A percentile compares a stretch with the other conserved stretches of the same genome.
Evolutionary conservation across 2,888 invertebrate genomes (phyloP).

Genomic region (Amiota mariae): DNA sequence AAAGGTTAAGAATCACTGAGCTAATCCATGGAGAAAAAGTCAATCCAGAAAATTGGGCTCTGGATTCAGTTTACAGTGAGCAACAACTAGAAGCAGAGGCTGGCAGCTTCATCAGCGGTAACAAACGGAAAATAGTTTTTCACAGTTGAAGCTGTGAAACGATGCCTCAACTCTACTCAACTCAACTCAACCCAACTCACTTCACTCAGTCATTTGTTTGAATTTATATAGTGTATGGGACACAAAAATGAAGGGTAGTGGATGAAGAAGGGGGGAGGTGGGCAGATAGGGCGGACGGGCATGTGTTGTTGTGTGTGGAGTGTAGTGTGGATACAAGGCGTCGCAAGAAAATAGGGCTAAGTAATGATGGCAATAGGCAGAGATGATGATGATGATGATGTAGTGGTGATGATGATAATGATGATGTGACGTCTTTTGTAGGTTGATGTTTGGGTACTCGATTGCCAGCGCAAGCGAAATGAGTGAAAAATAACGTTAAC

Average conservation of each 20-base stretch:
- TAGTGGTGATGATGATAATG: too few relatives aligned
- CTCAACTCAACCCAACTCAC: background rate
- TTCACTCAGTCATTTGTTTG: constrained; percentile 26
- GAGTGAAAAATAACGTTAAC: constrained; percentile 26
- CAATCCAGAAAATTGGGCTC: too few relatives aligned
- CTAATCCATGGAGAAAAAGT: too few relatives aligned
- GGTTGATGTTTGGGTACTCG: constrained; percentile 6
- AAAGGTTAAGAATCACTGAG: too few relatives aligned
- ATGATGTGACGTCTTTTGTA: background rate
- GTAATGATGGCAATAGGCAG: background rate
- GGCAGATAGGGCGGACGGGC: too few relatives aligned
- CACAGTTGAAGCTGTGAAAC: constrained; percentile 35
- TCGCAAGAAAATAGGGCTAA: constrained; percentile 17
- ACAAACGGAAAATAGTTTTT: constrained; percentile 46
- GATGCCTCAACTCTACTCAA: background rate
- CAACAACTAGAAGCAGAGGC: background rate
- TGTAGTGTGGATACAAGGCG: background rate
- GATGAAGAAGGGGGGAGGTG: too few relatives aligned
- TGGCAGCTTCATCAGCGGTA: background rate
- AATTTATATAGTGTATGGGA: constrained; percentile 34
- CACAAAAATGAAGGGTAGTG: background rate
- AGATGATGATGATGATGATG: background rate
- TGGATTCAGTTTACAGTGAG: constrained; percentile 18
- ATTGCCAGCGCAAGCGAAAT: background rate
- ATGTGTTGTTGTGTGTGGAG: too few relatives aligned